Evolutionary conservation across 35 echinoderm and acorn worm genomes (phyloP).

Genomic region (Diadema setosum): DNA sequence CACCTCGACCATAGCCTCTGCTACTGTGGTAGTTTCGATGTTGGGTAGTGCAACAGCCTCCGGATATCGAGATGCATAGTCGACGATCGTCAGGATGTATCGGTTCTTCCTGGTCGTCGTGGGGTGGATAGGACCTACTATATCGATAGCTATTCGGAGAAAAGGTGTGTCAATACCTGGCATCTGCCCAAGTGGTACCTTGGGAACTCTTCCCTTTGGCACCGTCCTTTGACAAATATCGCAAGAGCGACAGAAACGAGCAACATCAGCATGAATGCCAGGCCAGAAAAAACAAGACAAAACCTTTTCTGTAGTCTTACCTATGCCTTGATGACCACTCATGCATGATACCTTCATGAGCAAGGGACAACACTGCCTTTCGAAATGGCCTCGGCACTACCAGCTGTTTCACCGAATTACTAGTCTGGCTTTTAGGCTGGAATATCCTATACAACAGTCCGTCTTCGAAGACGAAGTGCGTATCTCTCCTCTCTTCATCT

Average conservation of each 20-base stretch:
- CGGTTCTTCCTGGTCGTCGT: slow-evolving; percentile 16
- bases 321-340: slow-evolving; percentile 34
- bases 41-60: slow-evolving; percentile 50
- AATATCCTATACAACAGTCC: slow-evolving; percentile 27
- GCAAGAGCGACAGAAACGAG: slow-evolving; percentile 36
- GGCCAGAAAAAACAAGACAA: slow-evolving; percentile 39
- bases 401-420: slow-evolving; percentile 19
- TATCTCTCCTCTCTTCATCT: neutral
- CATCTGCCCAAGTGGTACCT: slow-evolving; percentile 47
- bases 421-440: slow-evolving; percentile 7
- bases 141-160: slow-evolving; percentile 39
- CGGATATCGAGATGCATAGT: slow-evolving; percentile 68
- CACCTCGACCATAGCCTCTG: slow-evolving; percentile 59
- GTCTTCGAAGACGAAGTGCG: neutral
- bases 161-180: slow-evolving; percentile 49
- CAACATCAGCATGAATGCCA: slow-evolving; percentile 32
- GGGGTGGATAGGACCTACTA: slow-evolving; percentile 57
- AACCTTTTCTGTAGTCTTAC: slow-evolving; percentile 19
- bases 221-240: slow-evolving; percentile 61
- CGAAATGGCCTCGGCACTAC: slow-evolving; percentile 35
- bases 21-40: slow-evolving; percentile 48
- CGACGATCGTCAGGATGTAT: slow-evolving; percentile 42
- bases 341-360: slow-evolving; percentile 29
- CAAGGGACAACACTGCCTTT: slow-evolving; percentile 4
- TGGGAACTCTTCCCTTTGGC: slow-evolving; percentile 44